phyloP scores from a whole-genome alignment of 2,797 vertebrate species.

The Lepilemur ruficaudatus region DNA sequence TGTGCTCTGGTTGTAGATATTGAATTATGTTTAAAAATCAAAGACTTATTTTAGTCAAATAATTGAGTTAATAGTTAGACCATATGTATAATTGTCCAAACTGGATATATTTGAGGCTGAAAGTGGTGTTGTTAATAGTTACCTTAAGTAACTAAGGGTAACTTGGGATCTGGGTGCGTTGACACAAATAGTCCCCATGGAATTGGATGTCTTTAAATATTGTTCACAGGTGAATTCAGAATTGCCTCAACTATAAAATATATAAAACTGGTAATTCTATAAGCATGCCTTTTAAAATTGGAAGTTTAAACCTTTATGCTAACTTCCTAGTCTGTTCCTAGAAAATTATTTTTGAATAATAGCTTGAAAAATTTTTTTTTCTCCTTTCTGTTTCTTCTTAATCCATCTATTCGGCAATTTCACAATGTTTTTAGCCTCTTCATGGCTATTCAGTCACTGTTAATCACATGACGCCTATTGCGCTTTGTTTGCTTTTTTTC shows the following conservation, averaged over 20 bases:
- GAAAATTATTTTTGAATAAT: not conserved
- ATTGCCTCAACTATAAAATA: not conserved
- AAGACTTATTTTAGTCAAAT: not conserved
- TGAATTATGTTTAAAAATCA: not conserved
- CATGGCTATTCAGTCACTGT: not conserved
- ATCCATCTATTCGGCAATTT: not conserved
- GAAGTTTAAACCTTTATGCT: not conserved
- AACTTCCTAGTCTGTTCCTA: not conserved
- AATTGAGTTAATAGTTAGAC: not conserved
- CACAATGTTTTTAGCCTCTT: not conserved
- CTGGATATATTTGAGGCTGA: not conserved
- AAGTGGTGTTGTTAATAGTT: not conserved
- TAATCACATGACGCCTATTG: not conserved
- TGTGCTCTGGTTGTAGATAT: not conserved
- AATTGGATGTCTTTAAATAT: not conserved
- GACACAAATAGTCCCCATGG: not conserved
- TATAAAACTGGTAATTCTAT: not conserved
- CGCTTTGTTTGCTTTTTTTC: not conserved
- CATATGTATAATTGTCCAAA: not conserved
- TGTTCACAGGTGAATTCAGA: not conserved
- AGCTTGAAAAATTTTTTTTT: not conserved
- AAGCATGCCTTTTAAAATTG: not conserved
- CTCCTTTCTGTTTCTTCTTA: not conserved
- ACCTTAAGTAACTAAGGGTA: not conserved
- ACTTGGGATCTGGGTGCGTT: not conserved